Percentiles rank a stretch among this genome's conserved stretches.
These are phyloP conservation scores for Anseranas semipalmata DNA, from an alignment of 2,113 vertebrate species.

Conservation along the genomic window DNA sequence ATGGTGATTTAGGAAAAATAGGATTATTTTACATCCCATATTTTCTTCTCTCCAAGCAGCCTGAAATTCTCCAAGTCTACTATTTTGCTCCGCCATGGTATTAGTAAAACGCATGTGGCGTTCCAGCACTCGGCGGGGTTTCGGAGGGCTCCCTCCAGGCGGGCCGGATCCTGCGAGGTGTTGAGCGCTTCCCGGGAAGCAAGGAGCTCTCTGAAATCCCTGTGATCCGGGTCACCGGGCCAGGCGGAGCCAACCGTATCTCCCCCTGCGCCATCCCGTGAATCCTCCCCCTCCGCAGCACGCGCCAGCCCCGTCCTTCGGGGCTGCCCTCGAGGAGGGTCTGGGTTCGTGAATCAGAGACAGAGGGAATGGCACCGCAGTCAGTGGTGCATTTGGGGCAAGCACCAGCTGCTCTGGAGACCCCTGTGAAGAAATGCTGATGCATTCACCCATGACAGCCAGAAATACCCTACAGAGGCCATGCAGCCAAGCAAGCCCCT, in stretches of 20 bases:
- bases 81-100: not conserved
- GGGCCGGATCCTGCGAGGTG: conserved; percentile 4
- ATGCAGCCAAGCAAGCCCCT: not conserved
- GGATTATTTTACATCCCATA: not conserved
- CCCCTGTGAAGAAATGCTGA: not conserved
- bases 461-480: accelerated
- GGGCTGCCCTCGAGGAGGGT: not conserved
- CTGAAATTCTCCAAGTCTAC: not conserved
- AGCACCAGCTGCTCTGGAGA: not conserved
- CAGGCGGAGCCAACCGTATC: not conserved
- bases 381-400: not conserved
- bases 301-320: accelerated
- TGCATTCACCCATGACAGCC: not conserved
- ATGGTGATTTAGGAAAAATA: not conserved
- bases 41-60: not conserved
- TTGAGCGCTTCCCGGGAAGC: conserved; percentile 5
- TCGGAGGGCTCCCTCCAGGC: not conserved
- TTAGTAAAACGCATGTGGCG: not conserved
- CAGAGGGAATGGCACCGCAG: not conserved
- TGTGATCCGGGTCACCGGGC: not conserved
- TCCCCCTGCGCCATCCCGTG: accelerated
- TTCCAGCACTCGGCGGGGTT: not conserved
- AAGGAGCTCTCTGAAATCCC: conserved; percentile 50
- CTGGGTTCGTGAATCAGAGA: not conserved
- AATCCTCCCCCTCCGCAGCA: not conserved